Base-by-base conservation (phyloP, 2,888 invertebrate genomes). In the Harpagoxenus sublaevis region DNA sequence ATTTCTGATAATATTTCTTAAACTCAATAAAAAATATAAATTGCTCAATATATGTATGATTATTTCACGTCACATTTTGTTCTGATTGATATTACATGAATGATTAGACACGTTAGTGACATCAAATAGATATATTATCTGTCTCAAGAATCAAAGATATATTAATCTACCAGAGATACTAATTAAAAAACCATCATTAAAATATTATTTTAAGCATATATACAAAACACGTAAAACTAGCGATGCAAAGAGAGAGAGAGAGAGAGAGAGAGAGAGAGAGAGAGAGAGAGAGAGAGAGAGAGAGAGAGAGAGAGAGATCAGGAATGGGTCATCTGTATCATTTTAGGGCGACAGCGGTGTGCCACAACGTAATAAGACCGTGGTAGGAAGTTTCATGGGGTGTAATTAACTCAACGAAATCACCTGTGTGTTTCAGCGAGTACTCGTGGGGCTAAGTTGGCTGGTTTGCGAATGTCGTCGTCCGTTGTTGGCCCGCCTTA, bases 351-450 rank as follows among this genome's bases (percentile, higher is more conserved):
- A 91, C 89, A 88, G 86, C 84, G 55, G 70, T 83, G 84, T 86
- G 86, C 87, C 88, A 74, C 82, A 83, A 70, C 63, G 89, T 90
- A 89, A 90, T 90, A 87, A 89, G 90, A 86, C 84, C 78, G 73
- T 77, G 88, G 84, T 68, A 83, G 84, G 83, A 86, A 89, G 87
- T 90, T 91, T 81, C 84, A 42, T 62, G 66, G 15, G 83, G 75
- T 84, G 88, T 90, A 91, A 91, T 91, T 91, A 91, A 89, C 87
- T 89, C 79, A 60, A 81, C 86, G 84, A 84, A 84, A 87, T 90
- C 86, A 78, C 65, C 83, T 55, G 77, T 65, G 53, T 57, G 51
- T 68, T 65, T 62, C n/a, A 48, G 57, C 39, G 53, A 23, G 51
- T 73, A 57, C 71, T 73, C 62, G 70, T 57, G 75, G 45, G 60